Base-by-base conservation (phyloP, 2,797 vertebrate genomes). In the Microctenopoma stevenorrisi region DNA sequence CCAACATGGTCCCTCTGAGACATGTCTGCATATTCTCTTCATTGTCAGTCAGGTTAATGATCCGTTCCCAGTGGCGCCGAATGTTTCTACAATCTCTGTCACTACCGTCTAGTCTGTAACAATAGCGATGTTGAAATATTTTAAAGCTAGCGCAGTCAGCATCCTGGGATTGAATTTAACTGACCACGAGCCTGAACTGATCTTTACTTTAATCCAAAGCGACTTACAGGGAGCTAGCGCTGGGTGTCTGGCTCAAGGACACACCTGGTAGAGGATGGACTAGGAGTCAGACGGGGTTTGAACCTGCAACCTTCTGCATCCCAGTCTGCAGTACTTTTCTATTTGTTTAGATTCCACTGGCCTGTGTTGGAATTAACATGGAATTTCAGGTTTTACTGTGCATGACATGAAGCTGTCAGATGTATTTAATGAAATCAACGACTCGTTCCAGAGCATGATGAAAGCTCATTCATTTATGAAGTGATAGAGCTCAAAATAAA, bases 341-440 rank as follows among this genome's bases (percentile, higher is more conserved):
- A 38, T 37, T 48, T n/a, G 16, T 46, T 61, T 55, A 16, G 0
- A 60, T 65, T 81, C 48, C 1, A 6, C 7, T n/a, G 70, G 35
- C 49, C 47, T 63, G 46, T 9, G 14, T 53, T 25, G 25, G 42
- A 63, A 77, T 80, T 78, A 84, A 64, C 74, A 72, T 76, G 68
- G 57, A 75, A 85, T 91, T 91, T 88, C 72, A 86, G 57, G 82
- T 85, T 84, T 90, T 83, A 80, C 85, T 28, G 79, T 77, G 84
- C 82, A 81, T 87, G 87, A 83, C 86, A 90, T 92, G 77, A 88
- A 90, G 74, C 86, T 90, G 88, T 91, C 87, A 90, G 64, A 83
- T 71, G 72, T 68, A 64, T 66, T 82, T 72, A 62, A 75, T 66
- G 74, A 79, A 88, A 89, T 88, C 65, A 88, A 92, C 89, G 86